Conservation (phyloP, 92 coral and sea anemone genomes). For the Metridium senile region DNA sequence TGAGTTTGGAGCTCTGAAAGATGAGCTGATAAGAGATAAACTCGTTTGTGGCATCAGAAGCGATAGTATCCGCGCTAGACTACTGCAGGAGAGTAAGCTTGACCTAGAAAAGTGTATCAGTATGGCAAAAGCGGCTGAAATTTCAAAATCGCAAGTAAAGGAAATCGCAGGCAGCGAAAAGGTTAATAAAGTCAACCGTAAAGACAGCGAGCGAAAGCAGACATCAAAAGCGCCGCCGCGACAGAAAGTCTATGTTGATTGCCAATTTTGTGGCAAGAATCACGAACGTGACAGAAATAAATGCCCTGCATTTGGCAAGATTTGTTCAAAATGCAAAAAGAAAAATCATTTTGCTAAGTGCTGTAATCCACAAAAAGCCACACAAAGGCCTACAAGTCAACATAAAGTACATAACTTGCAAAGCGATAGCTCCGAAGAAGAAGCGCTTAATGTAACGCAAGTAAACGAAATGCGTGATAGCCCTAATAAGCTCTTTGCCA, state of each 20-base stretch:
- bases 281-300: conserved; percentile 34
- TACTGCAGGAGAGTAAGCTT: conserved; percentile 47
- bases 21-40: conserved; percentile 40
- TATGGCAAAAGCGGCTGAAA: conserved; percentile 38
- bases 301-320: conserved; percentile 56
- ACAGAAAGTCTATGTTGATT: conserved; percentile 20
- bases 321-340: conserved; percentile 37
- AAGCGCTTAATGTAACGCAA: neutral
- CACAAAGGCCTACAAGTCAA: neutral
- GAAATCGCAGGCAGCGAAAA: conserved; percentile 12
- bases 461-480: conserved; percentile 1
- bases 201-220: neutral
- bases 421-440: neutral
- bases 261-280: conserved; percentile 30
- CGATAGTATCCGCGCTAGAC: conserved; percentile 34
- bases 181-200: conserved; percentile 10
- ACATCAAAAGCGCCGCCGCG: conserved; percentile 17
- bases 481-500: conserved; percentile 22
- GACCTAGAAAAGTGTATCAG: conserved; percentile 46
- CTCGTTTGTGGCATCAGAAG: conserved; percentile 42
- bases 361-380: neutral
- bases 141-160: conserved; percentile 38
- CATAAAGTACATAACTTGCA: conserved; percentile 1
- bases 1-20: conserved; percentile 39
- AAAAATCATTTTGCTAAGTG: conserved; percentile 33